These are phyloP conservation scores for Fistularia commersonii DNA, from an alignment of 2,797 vertebrate species.

Conservation along the genomic window DNA sequence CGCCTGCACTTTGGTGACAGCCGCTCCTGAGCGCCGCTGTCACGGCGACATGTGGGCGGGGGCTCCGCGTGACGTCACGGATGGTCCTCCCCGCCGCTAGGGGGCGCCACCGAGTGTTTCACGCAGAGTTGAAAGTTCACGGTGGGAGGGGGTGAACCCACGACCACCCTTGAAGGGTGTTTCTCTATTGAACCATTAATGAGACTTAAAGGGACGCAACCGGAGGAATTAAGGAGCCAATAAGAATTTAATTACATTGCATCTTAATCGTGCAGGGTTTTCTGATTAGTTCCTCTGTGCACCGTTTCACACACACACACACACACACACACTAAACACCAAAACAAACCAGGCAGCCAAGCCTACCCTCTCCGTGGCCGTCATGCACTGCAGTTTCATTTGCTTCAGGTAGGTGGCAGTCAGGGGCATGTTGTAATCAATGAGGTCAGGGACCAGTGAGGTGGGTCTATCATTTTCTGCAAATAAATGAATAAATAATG, in stretches of 20 bases:
- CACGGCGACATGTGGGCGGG: conserved; percentile 55
- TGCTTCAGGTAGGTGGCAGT: conserved; percentile 98
- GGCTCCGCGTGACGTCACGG: conserved; percentile 51
- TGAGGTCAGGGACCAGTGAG: conserved; percentile 92
- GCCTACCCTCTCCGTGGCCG: conserved; percentile 87
- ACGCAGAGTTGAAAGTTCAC: conserved; percentile 35
- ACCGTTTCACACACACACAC: background rate
- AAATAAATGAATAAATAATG: no score
- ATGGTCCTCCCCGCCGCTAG: conserved; percentile 44
- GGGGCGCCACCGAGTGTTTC: conserved; percentile 6
- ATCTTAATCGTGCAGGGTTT: conserved; percentile 1
- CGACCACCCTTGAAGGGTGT: no score
- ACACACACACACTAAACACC: conserved; percentile 2
- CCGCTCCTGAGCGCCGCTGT: conserved; percentile 50
- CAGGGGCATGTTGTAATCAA: conserved; percentile 99
- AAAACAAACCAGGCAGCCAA: no score
- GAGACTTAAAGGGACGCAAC: conserved; percentile 1
- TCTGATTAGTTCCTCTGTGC: conserved; percentile 3
- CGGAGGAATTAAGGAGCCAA: conserved; percentile 4
- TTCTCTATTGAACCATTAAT: background rate
- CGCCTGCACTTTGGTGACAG: conserved; percentile 55
- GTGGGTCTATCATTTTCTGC: conserved; percentile 93
- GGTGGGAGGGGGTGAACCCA: conserved; percentile 7
- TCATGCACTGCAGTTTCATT: conserved; percentile 97
- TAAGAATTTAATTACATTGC: conserved; percentile 4